Evolutionary conservation across 2,888 invertebrate species (phyloP).

Genomic region (Megastigmus dorsalis): DNA sequence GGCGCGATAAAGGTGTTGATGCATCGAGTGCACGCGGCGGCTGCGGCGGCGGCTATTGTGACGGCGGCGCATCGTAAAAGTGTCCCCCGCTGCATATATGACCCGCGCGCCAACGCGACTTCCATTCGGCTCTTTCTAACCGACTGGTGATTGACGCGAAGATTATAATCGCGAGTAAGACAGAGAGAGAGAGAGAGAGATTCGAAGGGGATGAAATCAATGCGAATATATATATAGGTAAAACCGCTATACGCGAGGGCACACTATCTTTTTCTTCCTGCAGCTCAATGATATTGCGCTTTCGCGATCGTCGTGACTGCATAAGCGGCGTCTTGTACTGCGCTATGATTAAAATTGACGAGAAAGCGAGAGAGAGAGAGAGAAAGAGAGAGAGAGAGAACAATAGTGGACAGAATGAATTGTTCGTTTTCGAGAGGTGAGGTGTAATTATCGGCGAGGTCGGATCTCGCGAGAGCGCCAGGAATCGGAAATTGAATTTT

Average conservation of each 20-base stretch:
- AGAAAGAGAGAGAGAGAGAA: background rate
- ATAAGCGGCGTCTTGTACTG: background rate
- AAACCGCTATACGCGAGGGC: background rate
- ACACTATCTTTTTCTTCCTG: background rate
- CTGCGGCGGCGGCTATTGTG: too few relatives aligned
- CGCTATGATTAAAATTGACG: slow-evolving; percentile 12
- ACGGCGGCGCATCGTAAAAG: background rate
- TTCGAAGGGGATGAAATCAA: slow-evolving; percentile 47
- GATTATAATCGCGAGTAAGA: slow-evolving; percentile 28
- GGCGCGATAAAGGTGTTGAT: slow-evolving; percentile 1
- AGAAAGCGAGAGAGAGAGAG: background rate
- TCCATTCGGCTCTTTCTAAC: slow-evolving; percentile 6
- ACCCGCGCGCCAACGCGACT: background rate
- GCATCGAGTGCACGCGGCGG: background rate
- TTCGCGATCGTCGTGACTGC: too few relatives aligned
- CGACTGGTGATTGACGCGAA: background rate
- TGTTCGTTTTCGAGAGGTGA: background rate
- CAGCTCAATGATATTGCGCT: slow-evolving; percentile 5
- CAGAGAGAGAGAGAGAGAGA: too few relatives aligned
- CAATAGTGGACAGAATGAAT: background rate
- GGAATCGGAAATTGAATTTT: slow-evolving; percentile 11
- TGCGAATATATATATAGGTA: slow-evolving; percentile 31
- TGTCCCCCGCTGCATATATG: background rate
- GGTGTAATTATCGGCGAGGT: slow-evolving; percentile 2
- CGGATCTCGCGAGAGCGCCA: background rate